Evolutionary conservation across 2,888 invertebrate genomes (phyloP), one percentile per base, ranked within the genome.

Genomic region (Acrocyrtus sp.): DNA sequence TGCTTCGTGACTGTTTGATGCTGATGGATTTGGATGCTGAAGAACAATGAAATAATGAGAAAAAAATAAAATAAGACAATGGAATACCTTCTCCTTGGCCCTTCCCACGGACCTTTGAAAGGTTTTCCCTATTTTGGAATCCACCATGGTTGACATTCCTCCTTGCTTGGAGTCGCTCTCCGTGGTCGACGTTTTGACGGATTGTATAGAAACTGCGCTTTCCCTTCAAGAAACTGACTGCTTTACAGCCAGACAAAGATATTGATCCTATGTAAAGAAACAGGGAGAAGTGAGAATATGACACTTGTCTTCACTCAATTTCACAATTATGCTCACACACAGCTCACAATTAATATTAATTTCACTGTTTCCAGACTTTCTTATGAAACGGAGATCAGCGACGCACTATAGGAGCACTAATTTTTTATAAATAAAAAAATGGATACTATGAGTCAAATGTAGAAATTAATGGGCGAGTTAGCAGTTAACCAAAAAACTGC

Each of bases 41-140:
- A n/a, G n/a, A n/a, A n/a, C n/a, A n/a, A n/a, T n/a, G n/a, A n/a
- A n/a, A n/a, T n/a, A n/a, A n/a, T n/a, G n/a, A n/a, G n/a, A n/a
- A n/a, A n/a, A n/a, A n/a, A n/a, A n/a, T n/a, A n/a, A n/a, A n/a
- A n/a, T n/a, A n/a, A n/a, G n/a, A n/a, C n/a, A 34, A 34, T 34
- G 5, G 22, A 43, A 75, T 76, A 81, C 81, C 79, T 81, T 81
- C 68, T 81, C 81, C 74, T 81, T 81, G 58, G 81, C 81, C 61
- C 81, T 78, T 77, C 81, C 81, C 45, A 81, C 78, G 48, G 78
- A 78, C 69, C 78, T 78, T 68, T 76, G 76, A 53, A 81, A 76
- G 58, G 76, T 74, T 76, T 81, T 81, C 39, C 76, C 79, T 56
- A 81, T 72, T 70, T 81, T 81, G 48, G 78, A 78, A 68, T 81